Base-by-base conservation (phyloP, 1,140 invertebrate genomes). In the Scaptomyza pallida region DNA sequence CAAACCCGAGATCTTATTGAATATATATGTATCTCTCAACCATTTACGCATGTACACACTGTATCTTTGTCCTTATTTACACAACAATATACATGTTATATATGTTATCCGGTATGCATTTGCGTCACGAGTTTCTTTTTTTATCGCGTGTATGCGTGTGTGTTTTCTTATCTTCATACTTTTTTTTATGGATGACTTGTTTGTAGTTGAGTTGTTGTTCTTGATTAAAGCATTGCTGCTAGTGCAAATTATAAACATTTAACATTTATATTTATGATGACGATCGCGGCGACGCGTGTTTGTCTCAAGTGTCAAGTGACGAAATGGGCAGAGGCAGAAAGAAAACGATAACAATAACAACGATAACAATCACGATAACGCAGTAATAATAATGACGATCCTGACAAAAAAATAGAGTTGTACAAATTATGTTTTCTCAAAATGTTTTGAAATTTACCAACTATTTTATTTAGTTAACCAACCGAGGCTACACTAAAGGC, bases 1-100 rank as follows among this genome's bases (percentile, higher is more conserved):
- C 81, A 88, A 91, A 89, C 90, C 85, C 81, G 89, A 91, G 90
- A 91, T 91, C 90, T 89, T 63, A 72, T 61, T n/a, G 8, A n/a
- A 59, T 59, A 41, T 59, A 41, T 48, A 56, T 33, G 9, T 33
- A 37, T 54, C 59, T 47, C 40, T 60, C 71, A 68, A 12, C 33
- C 33, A 35, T 12, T 35, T 12, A 35, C 33, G 23, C 23, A 26
- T 26, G 23, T 21, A 2, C 19, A 2, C 4, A 30, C 9, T n/a
- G n/a, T n/a, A n/a, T n/a, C n/a, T n/a, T n/a, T n/a, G n/a, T 35
- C 16, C 21, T 35, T 54, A 37, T 62, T 26, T 44, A 47, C 41
- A 51, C 37, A n/a, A n/a, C n/a, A n/a, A n/a, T n/a, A n/a, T n/a
- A n/a, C n/a, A n/a, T n/a, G n/a, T n/a, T 21, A 48, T 13, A 26